Conservation (phyloP, 92 coral and sea anemone species). For the Parazoanthus swiftii region DNA sequence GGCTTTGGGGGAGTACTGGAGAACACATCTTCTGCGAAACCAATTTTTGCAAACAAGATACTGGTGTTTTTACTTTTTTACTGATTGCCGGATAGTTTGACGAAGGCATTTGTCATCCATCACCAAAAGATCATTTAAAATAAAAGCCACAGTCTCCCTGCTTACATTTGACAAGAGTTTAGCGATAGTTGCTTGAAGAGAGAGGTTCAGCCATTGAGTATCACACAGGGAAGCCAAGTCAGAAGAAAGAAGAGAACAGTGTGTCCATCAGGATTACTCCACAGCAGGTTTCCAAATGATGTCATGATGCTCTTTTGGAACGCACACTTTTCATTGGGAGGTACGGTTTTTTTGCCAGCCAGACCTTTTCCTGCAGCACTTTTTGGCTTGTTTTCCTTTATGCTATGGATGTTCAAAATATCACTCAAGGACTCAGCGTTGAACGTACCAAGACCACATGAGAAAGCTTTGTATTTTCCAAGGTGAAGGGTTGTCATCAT, state of each 20-base stretch:
- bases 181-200: conserved; percentile 36
- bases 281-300: conserved; percentile 14
- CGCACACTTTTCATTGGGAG: conserved; percentile 18
- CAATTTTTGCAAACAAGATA: too few relatives aligned
- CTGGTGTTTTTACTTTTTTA: too few relatives aligned
- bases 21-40: too few relatives aligned
- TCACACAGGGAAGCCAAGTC: conserved; percentile 41
- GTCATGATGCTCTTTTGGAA: conserved; percentile 28
- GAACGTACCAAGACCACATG: conserved; percentile 48
- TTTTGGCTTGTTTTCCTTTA: conserved; percentile 9
- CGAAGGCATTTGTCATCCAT: conserved; percentile 24
- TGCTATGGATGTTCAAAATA: conserved; percentile 40
- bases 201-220: conserved; percentile 38
- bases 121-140: conserved; percentile 24
- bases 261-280: conserved; percentile 36
- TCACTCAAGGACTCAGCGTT: conserved; percentile 28
- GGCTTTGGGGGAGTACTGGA: too few relatives aligned
- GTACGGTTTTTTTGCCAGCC: too few relatives aligned
- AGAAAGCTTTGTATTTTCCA: conserved; percentile 34
- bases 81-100: too few relatives aligned
- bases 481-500: conserved; percentile 36
- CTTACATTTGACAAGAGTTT: conserved; percentile 34
- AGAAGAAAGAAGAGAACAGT: conserved; percentile 51
- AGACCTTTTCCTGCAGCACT: conserved; percentile 43
- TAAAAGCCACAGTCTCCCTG: conserved; percentile 27